Percentiles rank a stretch among this genome's conserved stretches.
Conservation (phyloP, 1,140 invertebrate genomes). For the Epicauta chinensis region DNA sequence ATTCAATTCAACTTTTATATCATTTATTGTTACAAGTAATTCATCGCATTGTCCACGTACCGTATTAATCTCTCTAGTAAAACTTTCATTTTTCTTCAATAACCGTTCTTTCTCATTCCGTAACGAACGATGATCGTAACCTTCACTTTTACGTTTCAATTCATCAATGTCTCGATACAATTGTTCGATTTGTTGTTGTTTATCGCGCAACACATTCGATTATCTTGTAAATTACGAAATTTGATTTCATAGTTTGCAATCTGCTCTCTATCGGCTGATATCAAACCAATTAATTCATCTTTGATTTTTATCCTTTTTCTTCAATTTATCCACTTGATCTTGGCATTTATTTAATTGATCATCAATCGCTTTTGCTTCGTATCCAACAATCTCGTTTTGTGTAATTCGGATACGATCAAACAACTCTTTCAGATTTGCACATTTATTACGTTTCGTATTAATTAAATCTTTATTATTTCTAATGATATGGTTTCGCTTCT, state of each 20-base stretch:
- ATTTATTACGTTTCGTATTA: constrained; percentile 31
- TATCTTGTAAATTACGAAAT: constrained; percentile 30
- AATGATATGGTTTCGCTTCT: background rate
- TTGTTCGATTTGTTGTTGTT: constrained; percentile 38
- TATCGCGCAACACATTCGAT: constrained; percentile 27
- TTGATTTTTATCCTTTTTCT: constrained; percentile 19
- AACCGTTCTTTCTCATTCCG: constrained; percentile 41
- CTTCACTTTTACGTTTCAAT: constrained; percentile 38
- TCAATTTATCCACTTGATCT: constrained; percentile 17
- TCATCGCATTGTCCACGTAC: constrained; percentile 46
- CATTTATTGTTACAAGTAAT: constrained; percentile 28
- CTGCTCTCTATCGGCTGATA: constrained; percentile 26
- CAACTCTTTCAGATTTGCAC: constrained; percentile 38
- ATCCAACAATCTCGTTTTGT: constrained; percentile 24
- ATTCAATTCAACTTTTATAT: constrained; percentile 47
- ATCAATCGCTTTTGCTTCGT: constrained; percentile 17
- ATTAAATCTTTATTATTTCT: constrained; percentile 31
- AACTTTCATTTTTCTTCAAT: constrained; percentile 42
- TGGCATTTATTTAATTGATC: constrained; percentile 16
- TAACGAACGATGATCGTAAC: constrained; percentile 42
- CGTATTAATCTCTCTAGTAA: constrained; percentile 44
- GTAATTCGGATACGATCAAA: constrained; percentile 30
- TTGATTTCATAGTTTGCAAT: constrained; percentile 25
- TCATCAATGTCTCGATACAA: constrained; percentile 42
- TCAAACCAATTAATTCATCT: constrained; percentile 20